Percentiles rank a stretch among this genome's conserved stretches.
These are phyloP conservation scores for Oophaga pumilio DNA, from an alignment of 2,113 vertebrate species.

Conservation along the genomic window DNA sequence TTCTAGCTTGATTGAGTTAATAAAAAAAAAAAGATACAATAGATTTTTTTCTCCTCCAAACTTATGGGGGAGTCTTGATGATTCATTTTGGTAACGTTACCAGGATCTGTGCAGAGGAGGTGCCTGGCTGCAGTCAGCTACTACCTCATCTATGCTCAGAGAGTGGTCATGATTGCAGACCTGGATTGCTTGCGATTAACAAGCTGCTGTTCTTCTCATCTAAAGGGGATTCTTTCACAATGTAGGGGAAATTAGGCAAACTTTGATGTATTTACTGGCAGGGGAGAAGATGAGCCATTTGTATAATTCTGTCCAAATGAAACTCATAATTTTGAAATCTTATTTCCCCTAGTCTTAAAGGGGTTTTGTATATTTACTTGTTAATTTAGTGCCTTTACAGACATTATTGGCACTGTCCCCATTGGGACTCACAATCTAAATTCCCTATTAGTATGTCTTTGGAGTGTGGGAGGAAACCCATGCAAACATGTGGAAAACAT, in stretches of 20 bases:
- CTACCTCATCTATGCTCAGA: not conserved
- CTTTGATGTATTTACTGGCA: conserved; percentile 1
- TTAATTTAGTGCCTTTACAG: no score
- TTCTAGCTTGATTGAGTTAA: not conserved
- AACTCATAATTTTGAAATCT: not conserved
- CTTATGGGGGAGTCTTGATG: conserved; percentile 32
- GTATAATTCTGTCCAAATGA: not conserved
- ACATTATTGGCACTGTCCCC: no score
- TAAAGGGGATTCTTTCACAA: not conserved
- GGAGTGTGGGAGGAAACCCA: no score
- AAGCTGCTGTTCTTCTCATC: conserved; percentile 51
- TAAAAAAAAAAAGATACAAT: not conserved
- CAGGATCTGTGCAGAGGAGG: conserved; percentile 15
- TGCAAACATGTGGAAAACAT: no score
- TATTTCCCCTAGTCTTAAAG: not conserved
- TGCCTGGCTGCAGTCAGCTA: not conserved
- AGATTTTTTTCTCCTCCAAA: not conserved
- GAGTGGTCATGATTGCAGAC: conserved; percentile 10
- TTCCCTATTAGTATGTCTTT: no score
- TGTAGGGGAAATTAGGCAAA: conserved; percentile 16
- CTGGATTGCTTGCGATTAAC: conserved; percentile 38
- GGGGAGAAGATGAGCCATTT: not conserved
- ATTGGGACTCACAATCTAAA: no score
- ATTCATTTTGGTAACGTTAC: conserved; percentile 1
- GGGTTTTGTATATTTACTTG: no score